Evolutionary conservation across 2,888 invertebrate genomes (phyloP).

Genomic region (Melipona beecheii): DNA sequence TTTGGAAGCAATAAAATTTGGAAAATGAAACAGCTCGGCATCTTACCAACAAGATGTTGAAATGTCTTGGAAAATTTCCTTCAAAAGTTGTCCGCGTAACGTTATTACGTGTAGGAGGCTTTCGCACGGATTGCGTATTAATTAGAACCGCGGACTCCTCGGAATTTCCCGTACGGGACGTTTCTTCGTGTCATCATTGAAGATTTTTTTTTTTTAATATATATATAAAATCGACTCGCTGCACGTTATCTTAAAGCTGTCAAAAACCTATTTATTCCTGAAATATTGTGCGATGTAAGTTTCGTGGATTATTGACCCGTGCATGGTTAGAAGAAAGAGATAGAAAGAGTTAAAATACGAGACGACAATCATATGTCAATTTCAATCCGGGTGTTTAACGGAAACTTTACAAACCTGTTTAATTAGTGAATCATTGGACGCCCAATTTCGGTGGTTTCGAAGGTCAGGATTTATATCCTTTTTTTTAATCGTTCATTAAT

Average conservation of each 20-base stretch:
- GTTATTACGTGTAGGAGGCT: not conserved
- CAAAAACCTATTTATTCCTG: no score
- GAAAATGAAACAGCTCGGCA: no score
- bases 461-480: not conserved
- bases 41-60: no score
- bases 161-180: constrained; percentile 20
- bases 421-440: not conserved
- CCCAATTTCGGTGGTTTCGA: not conserved
- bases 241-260: not conserved
- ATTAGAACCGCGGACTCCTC: not conserved
- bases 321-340: not conserved
- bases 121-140: not conserved
- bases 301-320: not conserved
- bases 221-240: not conserved
- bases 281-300: not conserved
- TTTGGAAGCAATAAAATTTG: no score
- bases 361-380: no score
- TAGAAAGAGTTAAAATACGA: not conserved
- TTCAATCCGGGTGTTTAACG: not conserved
- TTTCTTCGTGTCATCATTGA: not conserved
- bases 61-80: not conserved
- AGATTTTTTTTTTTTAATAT: not conserved
- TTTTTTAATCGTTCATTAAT: not conserved
- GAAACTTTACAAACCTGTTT: not conserved
- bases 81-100: not conserved